Evolutionary conservation across 2,888 invertebrate genomes (phyloP).

Genomic region (Nymphalis c-album): DNA sequence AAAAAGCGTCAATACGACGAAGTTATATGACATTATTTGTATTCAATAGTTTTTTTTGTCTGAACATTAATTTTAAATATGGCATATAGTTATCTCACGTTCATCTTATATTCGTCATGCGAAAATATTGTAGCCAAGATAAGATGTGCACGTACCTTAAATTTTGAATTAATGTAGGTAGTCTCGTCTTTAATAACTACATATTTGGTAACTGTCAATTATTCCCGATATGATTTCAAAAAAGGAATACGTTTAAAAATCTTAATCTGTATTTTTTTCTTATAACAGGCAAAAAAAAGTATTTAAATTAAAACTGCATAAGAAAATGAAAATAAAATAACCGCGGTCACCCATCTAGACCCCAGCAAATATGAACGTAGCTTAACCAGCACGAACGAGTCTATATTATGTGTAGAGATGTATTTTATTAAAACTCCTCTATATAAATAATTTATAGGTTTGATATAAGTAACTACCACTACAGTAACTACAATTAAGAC

Average conservation of each 20-base stretch:
- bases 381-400: no score
- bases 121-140: constrained; percentile 7
- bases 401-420: no score
- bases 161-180: constrained; percentile 4
- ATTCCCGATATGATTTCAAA: neutral
- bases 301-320: no score
- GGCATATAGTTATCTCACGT: constrained; percentile 14
- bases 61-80: constrained; percentile 6
- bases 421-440: no score
- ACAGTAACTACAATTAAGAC: constrained; percentile 18
- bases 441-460: neutral
- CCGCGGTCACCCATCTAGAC: no score
- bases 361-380: no score
- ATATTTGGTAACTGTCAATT: constrained; percentile 1
- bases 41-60: neutral
- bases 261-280: no score
- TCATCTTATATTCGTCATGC: constrained; percentile 8
- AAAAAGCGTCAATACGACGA: no score
- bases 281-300: no score
- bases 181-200: constrained; percentile 3
- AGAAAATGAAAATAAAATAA: no score
- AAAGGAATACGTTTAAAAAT: no score
- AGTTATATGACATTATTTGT: no score
- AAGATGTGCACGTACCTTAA: constrained; percentile 10
- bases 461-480: constrained; percentile 1